Base-by-base conservation (phyloP, 2,888 invertebrate species). In the Hirudinaria manillensis region DNA sequence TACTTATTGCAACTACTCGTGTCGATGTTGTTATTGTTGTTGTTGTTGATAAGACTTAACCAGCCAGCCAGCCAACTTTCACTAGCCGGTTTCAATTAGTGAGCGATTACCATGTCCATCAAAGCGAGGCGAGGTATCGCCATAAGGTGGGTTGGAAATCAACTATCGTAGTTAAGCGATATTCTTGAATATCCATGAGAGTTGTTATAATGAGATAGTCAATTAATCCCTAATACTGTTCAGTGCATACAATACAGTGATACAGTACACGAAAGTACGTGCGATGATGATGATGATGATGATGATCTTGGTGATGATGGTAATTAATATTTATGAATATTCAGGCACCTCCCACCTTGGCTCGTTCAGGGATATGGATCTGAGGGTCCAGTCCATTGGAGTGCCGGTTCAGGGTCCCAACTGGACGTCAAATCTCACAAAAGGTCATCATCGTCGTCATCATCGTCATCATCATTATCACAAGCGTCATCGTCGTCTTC, bases 371-470 rank as follows among this genome's bases (percentile, higher is more conserved):
- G 79, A 16, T 79, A 79, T 71, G 79, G 79, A 27, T 27, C 78
- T 6, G 79, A 79, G 34, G 77, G 76, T 16, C 72, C 55, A 21
- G 38, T 74, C 32, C 45, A 45, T 45, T 79, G 79, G 79, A 66
- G 61, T 34, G 36, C 68, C 1, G 29, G 61, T 19, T 61, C 61
- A 1, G 29, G 61, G 24, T 61, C 61, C 10, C 61, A 61, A n/a
- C 24, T 61, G 61, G 61, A 61, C 24, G 29, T 27, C 61, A 61
- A 61, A n/a, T 29, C 61, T 1, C 61, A 61, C 61, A 61, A 61
- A 29, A 61, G 61, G 61, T 61, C 29, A 94, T 94, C 84, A 99
- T 99, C 87, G 99, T 74, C 53, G 24, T 75, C 74, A 3, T 70
- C 75, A 29, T 38, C n/a, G 21, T 21, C 70, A 45, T 70, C 70